These are phyloP conservation scores for Cephus spinipes DNA, from an alignment of 2,888 invertebrate genomes.

Conservation along the genomic window DNA sequence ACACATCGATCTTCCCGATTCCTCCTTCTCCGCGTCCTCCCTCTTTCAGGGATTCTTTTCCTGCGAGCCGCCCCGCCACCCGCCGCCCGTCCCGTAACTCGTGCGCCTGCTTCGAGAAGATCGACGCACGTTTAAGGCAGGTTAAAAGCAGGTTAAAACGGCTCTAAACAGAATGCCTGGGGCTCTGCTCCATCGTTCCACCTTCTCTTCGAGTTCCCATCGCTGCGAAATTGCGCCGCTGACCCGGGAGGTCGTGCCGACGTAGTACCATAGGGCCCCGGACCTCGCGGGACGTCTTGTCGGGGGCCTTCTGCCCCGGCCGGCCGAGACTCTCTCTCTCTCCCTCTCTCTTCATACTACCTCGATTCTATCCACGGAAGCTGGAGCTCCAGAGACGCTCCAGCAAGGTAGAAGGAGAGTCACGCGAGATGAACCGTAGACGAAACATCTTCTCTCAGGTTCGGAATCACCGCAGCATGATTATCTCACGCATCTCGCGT, in stretches of 20 bases:
- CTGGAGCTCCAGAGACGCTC: background rate
- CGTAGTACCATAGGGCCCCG: background rate
- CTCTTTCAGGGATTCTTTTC: background rate
- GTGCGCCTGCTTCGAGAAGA: slow-evolving; percentile 12
- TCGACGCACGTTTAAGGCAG: slow-evolving; percentile 15
- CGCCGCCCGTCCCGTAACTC: background rate
- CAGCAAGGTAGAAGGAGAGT: background rate
- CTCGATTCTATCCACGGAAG: slow-evolving; percentile 1
- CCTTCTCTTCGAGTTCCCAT: slow-evolving; percentile 49
- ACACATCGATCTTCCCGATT: slow-evolving; percentile 28
- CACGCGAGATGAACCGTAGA: background rate
- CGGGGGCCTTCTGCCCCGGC: background rate
- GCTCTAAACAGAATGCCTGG: slow-evolving; percentile 5
- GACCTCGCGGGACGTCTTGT: background rate
- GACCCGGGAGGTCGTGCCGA: slow-evolving; percentile 46
- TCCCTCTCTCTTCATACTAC: background rate
- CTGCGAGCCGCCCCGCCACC: background rate
- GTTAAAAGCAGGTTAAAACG: background rate
- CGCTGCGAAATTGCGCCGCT: slow-evolving; percentile 50
- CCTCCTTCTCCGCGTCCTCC: slow-evolving; percentile 11
- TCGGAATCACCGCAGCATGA: slow-evolving; percentile 15
- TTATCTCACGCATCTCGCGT: slow-evolving; percentile 28
- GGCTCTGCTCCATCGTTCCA: slow-evolving; percentile 8
- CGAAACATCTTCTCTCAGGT: background rate
- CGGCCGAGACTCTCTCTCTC: slow-evolving; percentile 7